Evolutionary conservation across 1,140 invertebrate genomes (phyloP), one percentile per base, ranked within the genome.

Genomic region (Hyles vespertilio): DNA sequence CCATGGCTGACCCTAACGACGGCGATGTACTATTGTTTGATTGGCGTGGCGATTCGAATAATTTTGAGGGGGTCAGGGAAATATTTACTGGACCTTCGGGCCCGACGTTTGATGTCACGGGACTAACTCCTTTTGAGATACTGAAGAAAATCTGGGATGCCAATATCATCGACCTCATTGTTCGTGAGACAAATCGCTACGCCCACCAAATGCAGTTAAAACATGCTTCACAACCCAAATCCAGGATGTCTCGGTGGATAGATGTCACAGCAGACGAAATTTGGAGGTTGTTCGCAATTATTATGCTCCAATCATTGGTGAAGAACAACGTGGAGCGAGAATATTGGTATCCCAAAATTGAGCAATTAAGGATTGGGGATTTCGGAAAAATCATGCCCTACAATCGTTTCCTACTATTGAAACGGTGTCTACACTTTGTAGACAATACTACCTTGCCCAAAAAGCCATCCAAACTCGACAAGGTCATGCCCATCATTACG

Each of bases 291-390:
- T 54, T 58, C 34, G 51, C 44, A 2, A 58, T 63, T 44, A 45
- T 65, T 6, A 58, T 65, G 58, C 5, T 58, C 1, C 57, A 61
- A 32, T 58, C 58, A 2, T 8, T 65, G 5, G 48, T 58, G 2
- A 33, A 49, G 33, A 53, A 54, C 40, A 45, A 51, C 51, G 63
- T 65, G 45, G 58, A 65, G 58, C 45, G 51, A n/a, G 63, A 61
- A 32, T 65, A 65, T 55, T 65, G 63, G 58, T 60, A 61, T 59
- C 55, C 56, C 36, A 43, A 6, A 47, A 11, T 54, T 5, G 49
- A 53, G 5, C 10, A 44, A 34, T 32, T 65, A 3, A 9, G 40
- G 34, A 52, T 65, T 10, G 58, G 63, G 3, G 33, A 58, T 50
- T 61, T 60, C 50, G 51, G 33, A n/a, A 10, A 54, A 33, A 59